These are phyloP conservation scores for Lepidocyrtoides sp. DNA, from an alignment of 2,888 invertebrate species.

Conservation along the genomic window DNA sequence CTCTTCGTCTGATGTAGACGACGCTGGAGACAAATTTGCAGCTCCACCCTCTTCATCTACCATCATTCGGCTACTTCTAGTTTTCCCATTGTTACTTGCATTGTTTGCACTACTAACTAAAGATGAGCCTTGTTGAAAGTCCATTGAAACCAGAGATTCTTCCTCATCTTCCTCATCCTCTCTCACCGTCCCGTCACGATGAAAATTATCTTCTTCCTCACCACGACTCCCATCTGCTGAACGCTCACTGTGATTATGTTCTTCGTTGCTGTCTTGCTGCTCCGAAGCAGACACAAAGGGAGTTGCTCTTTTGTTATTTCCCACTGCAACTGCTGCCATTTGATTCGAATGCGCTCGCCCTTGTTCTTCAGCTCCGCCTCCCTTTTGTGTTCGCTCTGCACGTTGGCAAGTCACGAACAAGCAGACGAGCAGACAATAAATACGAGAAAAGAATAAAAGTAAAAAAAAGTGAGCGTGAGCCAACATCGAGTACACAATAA, in stretches of 20 bases:
- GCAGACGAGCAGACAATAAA: constrained; percentile 34
- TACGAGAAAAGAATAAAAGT: constrained; percentile 12
- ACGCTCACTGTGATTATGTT: constrained; percentile 44
- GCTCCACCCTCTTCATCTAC: constrained; percentile 9
- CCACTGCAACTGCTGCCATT: constrained; percentile 61
- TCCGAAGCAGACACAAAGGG: constrained; percentile 69
- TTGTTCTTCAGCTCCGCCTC: constrained; percentile 79
- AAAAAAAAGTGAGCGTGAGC: constrained; percentile 48
- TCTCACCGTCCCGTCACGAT: not conserved
- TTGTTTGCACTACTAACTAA: constrained; percentile 16
- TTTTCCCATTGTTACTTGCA: constrained; percentile 43
- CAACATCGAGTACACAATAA: not conserved
- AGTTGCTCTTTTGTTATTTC: constrained; percentile 79
- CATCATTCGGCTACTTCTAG: constrained; percentile 10
- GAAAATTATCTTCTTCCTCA: constrained; percentile 44
- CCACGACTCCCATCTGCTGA: constrained; percentile 12
- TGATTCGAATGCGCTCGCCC: constrained; percentile 80
- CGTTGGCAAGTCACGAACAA: constrained; percentile 49
- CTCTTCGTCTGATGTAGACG: constrained; percentile 71
- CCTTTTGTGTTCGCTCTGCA: constrained; percentile 80
- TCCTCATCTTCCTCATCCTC: constrained; percentile 51
- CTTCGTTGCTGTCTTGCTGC: constrained; percentile 58
- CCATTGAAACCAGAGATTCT: constrained; percentile 60
- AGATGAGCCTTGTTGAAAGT: constrained; percentile 55
- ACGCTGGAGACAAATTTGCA: not conserved